phyloP scores from a whole-genome alignment of 2,888 invertebrate species.

The Athalia rosae region DNA sequence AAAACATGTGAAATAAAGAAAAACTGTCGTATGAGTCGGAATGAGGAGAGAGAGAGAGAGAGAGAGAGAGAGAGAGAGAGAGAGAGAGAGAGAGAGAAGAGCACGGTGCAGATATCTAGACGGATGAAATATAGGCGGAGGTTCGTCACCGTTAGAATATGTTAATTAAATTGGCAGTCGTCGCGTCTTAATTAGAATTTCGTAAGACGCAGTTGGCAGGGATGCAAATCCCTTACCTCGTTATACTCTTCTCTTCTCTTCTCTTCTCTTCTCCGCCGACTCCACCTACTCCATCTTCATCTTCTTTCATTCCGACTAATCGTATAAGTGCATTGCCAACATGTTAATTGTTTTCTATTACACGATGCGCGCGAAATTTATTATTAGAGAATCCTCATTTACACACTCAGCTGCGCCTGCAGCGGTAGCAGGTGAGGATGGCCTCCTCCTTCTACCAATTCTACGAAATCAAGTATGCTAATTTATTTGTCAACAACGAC shows the following conservation, averaged over 20 bases:
- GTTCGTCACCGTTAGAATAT: constrained; percentile 46
- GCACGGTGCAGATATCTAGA: constrained; percentile 34
- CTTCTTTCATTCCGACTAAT: constrained; percentile 41
- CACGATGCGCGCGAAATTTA: not conserved
- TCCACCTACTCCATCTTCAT: constrained; percentile 42
- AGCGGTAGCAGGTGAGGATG: too few relatives aligned
- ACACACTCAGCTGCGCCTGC: too few relatives aligned
- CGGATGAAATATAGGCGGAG: constrained; percentile 40
- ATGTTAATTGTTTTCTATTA: constrained; percentile 23
- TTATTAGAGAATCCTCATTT: too few relatives aligned
- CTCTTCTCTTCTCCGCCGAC: constrained; percentile 40
- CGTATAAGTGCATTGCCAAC: constrained; percentile 30
- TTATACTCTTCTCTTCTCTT: constrained; percentile 36
- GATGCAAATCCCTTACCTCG: not conserved
- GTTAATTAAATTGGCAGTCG: constrained; percentile 55
- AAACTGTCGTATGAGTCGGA: too few relatives aligned
- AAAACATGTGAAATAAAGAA: too few relatives aligned
- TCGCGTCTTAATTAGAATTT: constrained; percentile 37
- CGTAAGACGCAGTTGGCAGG: constrained; percentile 36
- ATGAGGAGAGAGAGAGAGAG: too few relatives aligned
- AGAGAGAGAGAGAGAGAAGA: constrained; percentile 38
- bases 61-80: too few relatives aligned
- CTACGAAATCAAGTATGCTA: not conserved
- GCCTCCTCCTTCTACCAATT: too few relatives aligned
- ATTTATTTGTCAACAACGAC: constrained; percentile 11